These are phyloP conservation scores for Ptychadena robeensis DNA, from an alignment of 2,797 vertebrate species.

Conservation along the genomic window DNA sequence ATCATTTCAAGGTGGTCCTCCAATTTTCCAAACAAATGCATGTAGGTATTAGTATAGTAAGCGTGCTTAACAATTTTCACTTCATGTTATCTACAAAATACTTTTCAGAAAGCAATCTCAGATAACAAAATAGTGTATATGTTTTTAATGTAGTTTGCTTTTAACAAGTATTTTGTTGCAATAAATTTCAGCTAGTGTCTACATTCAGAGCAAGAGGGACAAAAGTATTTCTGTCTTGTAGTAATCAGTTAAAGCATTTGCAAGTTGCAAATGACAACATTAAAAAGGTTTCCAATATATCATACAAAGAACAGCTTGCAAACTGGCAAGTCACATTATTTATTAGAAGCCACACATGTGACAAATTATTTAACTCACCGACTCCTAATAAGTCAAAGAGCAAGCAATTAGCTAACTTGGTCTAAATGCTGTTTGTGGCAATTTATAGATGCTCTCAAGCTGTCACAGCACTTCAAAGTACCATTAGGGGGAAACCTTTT, in stretches of 20 bases:
- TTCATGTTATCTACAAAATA: too few species aligned
- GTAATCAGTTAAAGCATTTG: constrained; percentile 63
- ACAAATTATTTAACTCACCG: constrained; percentile 95
- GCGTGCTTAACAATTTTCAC: too few species aligned
- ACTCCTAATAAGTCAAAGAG: constrained; percentile 95
- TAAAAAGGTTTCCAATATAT: constrained; percentile 80
- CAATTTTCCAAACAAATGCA: too few species aligned
- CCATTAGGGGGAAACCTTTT: constrained; percentile 78
- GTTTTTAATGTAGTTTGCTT: too few species aligned
- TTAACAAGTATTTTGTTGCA: background rate
- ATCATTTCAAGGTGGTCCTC: too few species aligned
- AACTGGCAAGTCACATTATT: constrained; percentile 83
- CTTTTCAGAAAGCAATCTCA: too few species aligned
- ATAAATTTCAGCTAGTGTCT: background rate
- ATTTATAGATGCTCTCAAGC: constrained; percentile 91
- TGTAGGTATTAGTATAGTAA: too few species aligned
- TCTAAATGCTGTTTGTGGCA: constrained; percentile 85
- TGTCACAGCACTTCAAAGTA: constrained; percentile 88
- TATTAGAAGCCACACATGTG: constrained; percentile 89
- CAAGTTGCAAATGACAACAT: constrained; percentile 74
- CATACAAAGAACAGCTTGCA: constrained; percentile 77
- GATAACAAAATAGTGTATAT: too few species aligned
- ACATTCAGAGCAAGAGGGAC: background rate
- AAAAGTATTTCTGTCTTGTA: background rate
- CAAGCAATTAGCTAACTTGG: constrained; percentile 94